Evolutionary conservation across 2,888 invertebrate genomes (phyloP), one percentile per base, ranked within the genome.

Genomic region (Diaprepes abbreviatus): DNA sequence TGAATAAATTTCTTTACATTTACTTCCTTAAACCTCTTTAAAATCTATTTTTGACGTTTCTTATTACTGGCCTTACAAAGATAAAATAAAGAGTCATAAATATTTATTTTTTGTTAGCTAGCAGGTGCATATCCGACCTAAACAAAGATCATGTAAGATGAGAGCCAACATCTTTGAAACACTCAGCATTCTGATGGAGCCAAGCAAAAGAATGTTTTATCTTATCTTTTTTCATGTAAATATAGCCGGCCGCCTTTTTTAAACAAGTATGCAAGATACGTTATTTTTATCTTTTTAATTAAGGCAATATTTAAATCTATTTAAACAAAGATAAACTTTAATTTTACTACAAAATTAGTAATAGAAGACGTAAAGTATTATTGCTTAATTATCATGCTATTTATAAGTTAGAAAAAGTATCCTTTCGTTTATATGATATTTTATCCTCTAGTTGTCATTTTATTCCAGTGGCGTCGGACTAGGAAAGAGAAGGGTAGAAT

Each of bases 81-180:
- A 21, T 62, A 35, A 33, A 38, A 52, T 24, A 24, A 12, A 2
- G 17, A 7, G 10, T 1, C 14, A 16, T 33, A 17, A 52, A n/a
- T 52, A 28, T 12, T 33, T 10, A 48, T 48, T 62, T 62, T 48
- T 9, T 50, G 12, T 55, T 33, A 10, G 14, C 5, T 4, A 14
- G 35, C 60, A 62, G 62, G 62, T 62, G 62, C 36, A 62, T 21
- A 10, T 38, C 36, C 21, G 50, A 62, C 62, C 36, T 50, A 21
- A 2, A 24, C 1, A 52, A n/a, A 31, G 12, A 28, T 3, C 10
- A 35, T 9, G n/a, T 6, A 28, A 9, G 36, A 55, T 35, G 35
- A 9, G 17, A 19, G 28, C 33, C 52, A 33, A 33, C 33, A 55
- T 36, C n/a, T 35, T 35, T 55, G 5, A n/a, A 35, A 55, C 12